Base-by-base conservation (phyloP, 2,797 vertebrate species). In the Ctenochaetus hawaiiensis region DNA sequence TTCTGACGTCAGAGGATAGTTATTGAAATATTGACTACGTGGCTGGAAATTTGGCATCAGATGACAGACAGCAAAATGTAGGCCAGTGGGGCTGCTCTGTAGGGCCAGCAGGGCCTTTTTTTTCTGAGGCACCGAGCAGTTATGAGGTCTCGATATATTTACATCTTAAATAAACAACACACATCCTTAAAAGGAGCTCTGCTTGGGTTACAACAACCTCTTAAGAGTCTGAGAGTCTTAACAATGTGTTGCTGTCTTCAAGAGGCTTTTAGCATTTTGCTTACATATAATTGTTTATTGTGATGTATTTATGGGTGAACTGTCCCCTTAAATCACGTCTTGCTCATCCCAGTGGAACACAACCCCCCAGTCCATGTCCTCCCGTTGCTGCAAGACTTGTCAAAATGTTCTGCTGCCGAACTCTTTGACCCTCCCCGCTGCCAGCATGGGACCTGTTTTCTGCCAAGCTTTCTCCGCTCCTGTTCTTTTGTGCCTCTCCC, bases 21-120 rank as follows among this genome's bases (percentile, higher is more conserved):
- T 80, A 85, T 83, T 85, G 79, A 88, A 87, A 82, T 89, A 89
- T 90, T 73, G 92, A 88, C 82, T 66, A 37, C 43, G 80, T 47
- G 84, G 82, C 68, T 82, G 75, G 79, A 87, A 91, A 78, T 86
- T 78, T 90, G 88, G 92, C 83, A 75, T 87, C 87, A 70, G 87
- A 90, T 92, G 90, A 92, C 89, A 87, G 77, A 49, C 81, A 43
- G 67, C 0, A 34, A 74, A 79, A 91, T 91, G 75, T 89, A 87
- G 89, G 87, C 80, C 89, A 90, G 67, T 60, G 54, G 75, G 80
- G 80, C 79, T 73, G 64, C 77, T 87, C 66, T 66, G 17, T 30
- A 64, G 68, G 79, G 77, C 74, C 56, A 66, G 56, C 20, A 53
- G 23, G 58, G 9, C 30, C 9, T 78, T 58, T 45, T 43, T 72